Percentiles rank a stretch among this genome's conserved stretches.
phyloP scores from a whole-genome alignment of 2,888 invertebrate genomes.

The Orthonevra nobilis region DNA sequence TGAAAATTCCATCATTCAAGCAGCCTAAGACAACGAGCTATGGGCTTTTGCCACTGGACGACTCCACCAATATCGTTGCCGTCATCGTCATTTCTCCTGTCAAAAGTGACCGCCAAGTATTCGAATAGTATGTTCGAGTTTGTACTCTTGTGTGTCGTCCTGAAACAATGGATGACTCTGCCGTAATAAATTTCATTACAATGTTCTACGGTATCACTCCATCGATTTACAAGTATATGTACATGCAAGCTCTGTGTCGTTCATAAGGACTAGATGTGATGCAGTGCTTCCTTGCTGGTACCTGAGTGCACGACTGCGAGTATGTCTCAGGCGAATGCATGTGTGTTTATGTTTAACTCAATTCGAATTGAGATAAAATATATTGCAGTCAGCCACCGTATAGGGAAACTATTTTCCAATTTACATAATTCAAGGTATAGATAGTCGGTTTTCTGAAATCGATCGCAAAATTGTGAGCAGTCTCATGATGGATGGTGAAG shows the following conservation, averaged over 20 bases:
- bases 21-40: too few relatives aligned
- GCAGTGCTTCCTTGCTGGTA: not conserved
- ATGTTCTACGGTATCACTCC: slow-evolving; percentile 26
- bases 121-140: slow-evolving; percentile 20
- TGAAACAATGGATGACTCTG: slow-evolving; percentile 37
- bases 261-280: too few relatives aligned
- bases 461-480: slow-evolving; percentile 44
- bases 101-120: slow-evolving; percentile 20
- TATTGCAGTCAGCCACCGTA: slow-evolving; percentile 41
- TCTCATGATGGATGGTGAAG: slow-evolving; percentile 29
- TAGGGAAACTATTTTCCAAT: slow-evolving; percentile 55
- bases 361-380: slow-evolving; percentile 55
- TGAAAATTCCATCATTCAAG: too few relatives aligned
- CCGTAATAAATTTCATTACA: slow-evolving; percentile 48
- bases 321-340: not conserved
- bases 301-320: too few relatives aligned
- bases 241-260: too few relatives aligned
- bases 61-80: slow-evolving; percentile 11
- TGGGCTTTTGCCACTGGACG: not conserved
- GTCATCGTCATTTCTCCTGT: slow-evolving; percentile 21
- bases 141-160: too few relatives aligned
- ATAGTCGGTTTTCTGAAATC: slow-evolving; percentile 45
- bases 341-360: slow-evolving; percentile 39
- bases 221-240: slow-evolving; percentile 21
- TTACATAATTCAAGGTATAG: slow-evolving; percentile 53